Evolutionary conservation across 2,113 vertebrate species (phyloP), one percentile per base, ranked within the genome.

Genomic region (Istiophorus platypterus): DNA sequence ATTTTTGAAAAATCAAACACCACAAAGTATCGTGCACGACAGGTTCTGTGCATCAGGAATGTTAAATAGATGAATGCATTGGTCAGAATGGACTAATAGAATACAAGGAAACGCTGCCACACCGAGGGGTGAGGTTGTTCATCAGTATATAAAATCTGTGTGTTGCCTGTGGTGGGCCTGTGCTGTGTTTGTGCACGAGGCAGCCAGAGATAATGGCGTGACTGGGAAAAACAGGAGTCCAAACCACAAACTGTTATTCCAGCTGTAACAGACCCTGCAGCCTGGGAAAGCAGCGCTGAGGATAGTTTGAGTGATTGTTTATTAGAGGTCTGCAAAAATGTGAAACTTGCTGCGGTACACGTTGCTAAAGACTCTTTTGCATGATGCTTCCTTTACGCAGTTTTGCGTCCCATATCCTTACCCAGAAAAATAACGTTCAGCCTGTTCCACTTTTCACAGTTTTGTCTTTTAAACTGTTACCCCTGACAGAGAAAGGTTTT

Each of bases 191-290:
- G 63, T 77, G 73, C 67, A 85, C 64, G 45, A 77, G 59, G 61
- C 42, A 52, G 85, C 39, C 39, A 68, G 83, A 89, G 81, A 91
- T 82, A 81, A 86, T 76, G 80, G 75, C 51, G 75, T 83, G 75
- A 87, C 84, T 92, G 91, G 93, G 90, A 95, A 93, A 91, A 85
- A 83, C 74, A 88, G 76, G 65, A 92, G 85, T 76, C 49, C 88
- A 91, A 89, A 91, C 85, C 85, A 91, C 86, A 88, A 92, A 91
- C 88, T 96, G 93, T 95, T 96, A 92, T 94, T 94, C 88, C 95
- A 96, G 94, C 95, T 96, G 95, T 91, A 90, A 89, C 52, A 26
- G 85, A 78, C 80, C 85, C 76, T 65, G 91, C 89, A 91, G 89
- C 93, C 92, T 95, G 95, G 95, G 95, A 96, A 96, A 93, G 73